A percentile compares a stretch with the other conserved stretches of the same genome.
phyloP scores from a whole-genome alignment of 2,888 invertebrate species.

The Eupithecia tripunctaria region DNA sequence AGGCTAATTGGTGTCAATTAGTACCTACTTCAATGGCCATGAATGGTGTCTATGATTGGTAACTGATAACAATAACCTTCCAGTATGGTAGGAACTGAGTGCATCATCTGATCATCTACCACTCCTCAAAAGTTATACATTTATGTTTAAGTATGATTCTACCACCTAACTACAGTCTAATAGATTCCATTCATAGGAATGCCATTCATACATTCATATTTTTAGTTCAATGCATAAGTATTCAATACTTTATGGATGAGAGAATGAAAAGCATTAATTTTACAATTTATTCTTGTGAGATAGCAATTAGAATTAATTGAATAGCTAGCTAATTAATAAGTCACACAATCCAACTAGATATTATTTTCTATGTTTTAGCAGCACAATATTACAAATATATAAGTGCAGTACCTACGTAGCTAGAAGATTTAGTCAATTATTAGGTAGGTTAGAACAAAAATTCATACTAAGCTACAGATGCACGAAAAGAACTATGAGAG shows the following conservation, averaged over 20 bases:
- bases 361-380: background rate
- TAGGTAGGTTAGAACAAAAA: background rate
- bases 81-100: background rate
- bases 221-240: background rate
- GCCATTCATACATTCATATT: background rate
- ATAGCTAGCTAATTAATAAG: background rate
- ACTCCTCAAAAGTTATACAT: background rate
- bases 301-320: background rate
- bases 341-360: background rate
- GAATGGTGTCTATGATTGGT: constrained; percentile 6
- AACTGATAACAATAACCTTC: background rate
- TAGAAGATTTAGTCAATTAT: background rate
- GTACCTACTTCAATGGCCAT: constrained; percentile 56
- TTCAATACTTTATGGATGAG: background rate
- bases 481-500: too few species aligned
- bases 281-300: background rate
- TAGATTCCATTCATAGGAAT: too few species aligned
- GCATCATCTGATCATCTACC: background rate
- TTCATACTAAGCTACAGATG: background rate
- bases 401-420: background rate
- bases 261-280: background rate
- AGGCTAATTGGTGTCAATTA: constrained; percentile 60
- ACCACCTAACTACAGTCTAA: background rate
- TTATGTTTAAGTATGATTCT: background rate
- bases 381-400: background rate